These are phyloP conservation scores for Athalia rosae DNA, from an alignment of 2,888 invertebrate species.

Conservation along the genomic window DNA sequence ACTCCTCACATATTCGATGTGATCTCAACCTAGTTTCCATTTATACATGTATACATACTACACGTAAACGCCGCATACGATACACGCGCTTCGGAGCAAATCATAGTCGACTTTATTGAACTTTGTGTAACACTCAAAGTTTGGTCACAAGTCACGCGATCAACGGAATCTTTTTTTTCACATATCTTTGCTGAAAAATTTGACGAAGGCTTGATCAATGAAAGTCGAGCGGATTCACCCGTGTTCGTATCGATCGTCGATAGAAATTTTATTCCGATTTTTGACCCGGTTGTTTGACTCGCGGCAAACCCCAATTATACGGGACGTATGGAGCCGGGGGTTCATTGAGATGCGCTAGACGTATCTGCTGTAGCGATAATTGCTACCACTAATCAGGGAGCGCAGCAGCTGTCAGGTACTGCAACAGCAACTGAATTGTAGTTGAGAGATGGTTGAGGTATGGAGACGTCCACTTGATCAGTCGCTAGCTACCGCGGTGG, in stretches of 20 bases:
- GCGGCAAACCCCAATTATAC: slow-evolving; percentile 1
- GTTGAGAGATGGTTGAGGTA: slow-evolving; percentile 3
- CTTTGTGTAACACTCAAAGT: too few species aligned
- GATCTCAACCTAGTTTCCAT: too few species aligned
- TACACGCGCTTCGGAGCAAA: too few species aligned
- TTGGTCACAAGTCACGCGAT: too few species aligned
- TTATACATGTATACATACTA: too few species aligned
- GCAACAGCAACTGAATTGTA: slow-evolving; percentile 49
- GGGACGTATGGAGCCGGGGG: slow-evolving; percentile 9
- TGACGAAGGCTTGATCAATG: background rate
- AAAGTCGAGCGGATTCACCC: background rate
- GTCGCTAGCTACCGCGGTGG: too few species aligned
- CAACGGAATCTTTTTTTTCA: too few species aligned
- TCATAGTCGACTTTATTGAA: too few species aligned
- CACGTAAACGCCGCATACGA: too few species aligned
- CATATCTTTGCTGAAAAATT: too few species aligned
- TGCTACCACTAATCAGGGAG: slow-evolving; percentile 69
- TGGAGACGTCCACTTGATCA: background rate
- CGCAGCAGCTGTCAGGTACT: slow-evolving; percentile 54
- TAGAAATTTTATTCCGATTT: background rate
- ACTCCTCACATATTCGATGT: too few species aligned
- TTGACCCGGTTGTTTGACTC: background rate
- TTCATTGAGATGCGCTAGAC: slow-evolving; percentile 26
- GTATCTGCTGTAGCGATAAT: slow-evolving; percentile 61
- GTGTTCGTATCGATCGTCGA: background rate